phyloP scores from a whole-genome alignment of 2,113 vertebrate genomes.

The Orycteropus afer region DNA sequence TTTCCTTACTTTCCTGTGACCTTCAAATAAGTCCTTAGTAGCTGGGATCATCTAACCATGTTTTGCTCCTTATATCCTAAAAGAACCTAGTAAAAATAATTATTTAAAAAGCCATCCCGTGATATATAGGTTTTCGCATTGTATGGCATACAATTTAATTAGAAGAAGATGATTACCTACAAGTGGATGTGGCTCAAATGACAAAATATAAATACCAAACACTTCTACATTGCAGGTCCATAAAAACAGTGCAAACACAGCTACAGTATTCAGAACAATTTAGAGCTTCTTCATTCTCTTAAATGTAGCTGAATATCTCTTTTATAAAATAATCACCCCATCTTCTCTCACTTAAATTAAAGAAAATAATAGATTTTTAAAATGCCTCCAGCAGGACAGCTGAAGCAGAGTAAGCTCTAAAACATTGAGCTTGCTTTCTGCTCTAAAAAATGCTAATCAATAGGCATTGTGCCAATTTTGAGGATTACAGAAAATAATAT shows the following conservation, averaged over 20 bases:
- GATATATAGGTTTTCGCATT: not conserved
- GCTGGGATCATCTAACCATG: not conserved
- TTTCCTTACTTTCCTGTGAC: not conserved
- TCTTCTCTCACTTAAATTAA: not conserved
- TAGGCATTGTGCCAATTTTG: not conserved
- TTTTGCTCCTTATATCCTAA: not conserved
- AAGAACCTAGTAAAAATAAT: not conserved
- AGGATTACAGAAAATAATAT: not conserved
- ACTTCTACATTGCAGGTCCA: not conserved
- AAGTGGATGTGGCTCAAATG: not conserved
- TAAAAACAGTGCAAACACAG: not conserved
- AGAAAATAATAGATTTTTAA: not conserved
- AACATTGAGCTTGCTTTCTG: not conserved
- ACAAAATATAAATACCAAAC: not conserved
- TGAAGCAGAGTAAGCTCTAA: not conserved
- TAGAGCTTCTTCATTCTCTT: not conserved
- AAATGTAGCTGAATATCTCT: not conserved
- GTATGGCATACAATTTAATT: not conserved
- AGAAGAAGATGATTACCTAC: not conserved
- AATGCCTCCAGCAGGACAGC: not conserved
- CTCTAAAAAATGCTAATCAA: not conserved
- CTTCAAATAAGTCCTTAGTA: not conserved
- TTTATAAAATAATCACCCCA: not conserved
- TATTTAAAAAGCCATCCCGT: not conserved
- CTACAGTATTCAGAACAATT: not conserved